These are phyloP conservation scores for Stenolophus ochropezus DNA, from an alignment of 2,888 invertebrate genomes.

Conservation along the genomic window DNA sequence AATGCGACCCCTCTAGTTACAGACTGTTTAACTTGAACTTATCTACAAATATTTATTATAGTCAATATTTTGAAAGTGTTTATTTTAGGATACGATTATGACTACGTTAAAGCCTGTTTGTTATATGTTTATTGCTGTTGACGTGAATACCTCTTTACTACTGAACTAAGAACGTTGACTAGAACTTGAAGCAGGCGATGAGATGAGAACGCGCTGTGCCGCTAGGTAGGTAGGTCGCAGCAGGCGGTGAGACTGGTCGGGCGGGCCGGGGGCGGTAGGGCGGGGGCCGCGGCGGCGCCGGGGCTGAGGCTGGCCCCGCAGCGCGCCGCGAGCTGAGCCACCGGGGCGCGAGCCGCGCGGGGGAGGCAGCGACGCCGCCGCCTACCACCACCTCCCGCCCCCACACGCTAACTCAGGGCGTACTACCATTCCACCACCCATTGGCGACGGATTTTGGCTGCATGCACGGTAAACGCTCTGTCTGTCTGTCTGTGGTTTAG, in stretches of 20 bases:
- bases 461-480: too few relatives aligned
- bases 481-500: too few relatives aligned
- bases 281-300: slow-evolving; percentile 13
- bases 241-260: slow-evolving; percentile 36
- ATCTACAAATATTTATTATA: slow-evolving; percentile 49
- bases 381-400: slow-evolving; percentile 17
- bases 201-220: slow-evolving; percentile 24
- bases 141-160: slow-evolving; percentile 60
- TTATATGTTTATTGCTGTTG: slow-evolving; percentile 72
- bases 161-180: slow-evolving; percentile 36
- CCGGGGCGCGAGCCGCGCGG: slow-evolving; percentile 52
- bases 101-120: slow-evolving; percentile 71
- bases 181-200: background rate
- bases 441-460: slow-evolving; percentile 9
- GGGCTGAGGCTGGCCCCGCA: slow-evolving; percentile 44
- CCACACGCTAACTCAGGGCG: slow-evolving; percentile 21
- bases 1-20: slow-evolving; percentile 47
- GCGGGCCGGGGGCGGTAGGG: slow-evolving; percentile 23
- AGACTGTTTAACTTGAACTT: slow-evolving; percentile 45
- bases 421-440: slow-evolving; percentile 40
- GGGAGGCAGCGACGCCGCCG: slow-evolving; percentile 31
- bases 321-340: slow-evolving; percentile 56
- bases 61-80: slow-evolving; percentile 60
- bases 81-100: slow-evolving; percentile 60
- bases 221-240: background rate